Evolutionary conservation across 2,888 invertebrate species (phyloP).

Genomic region (Sycophila texana): DNA sequence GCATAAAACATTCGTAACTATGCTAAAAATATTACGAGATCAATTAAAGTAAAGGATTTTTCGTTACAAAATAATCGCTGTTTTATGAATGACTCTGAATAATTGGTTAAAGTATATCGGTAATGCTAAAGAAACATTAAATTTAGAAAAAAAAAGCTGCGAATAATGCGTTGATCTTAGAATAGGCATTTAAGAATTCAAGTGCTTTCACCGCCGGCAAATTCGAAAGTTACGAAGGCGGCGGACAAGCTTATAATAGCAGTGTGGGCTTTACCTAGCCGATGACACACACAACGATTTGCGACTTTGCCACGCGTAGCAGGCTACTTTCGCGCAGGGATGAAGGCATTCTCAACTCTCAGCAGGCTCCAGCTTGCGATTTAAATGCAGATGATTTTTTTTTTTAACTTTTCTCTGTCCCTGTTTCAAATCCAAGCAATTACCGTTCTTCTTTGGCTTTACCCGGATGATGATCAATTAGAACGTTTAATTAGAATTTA

Average conservation of each 20-base stretch:
- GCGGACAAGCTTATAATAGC: constrained; percentile 13
- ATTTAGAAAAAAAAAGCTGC: too few species aligned
- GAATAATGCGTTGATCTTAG: too few species aligned
- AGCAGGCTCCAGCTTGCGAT: constrained; percentile 63
- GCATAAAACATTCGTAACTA: too few species aligned
- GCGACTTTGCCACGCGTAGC: not conserved
- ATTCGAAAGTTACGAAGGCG: not conserved
- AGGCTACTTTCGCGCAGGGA: not conserved
- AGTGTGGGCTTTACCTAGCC: not conserved
- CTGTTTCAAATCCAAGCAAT: not conserved
- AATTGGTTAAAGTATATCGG: too few species aligned
- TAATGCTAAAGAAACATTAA: too few species aligned
- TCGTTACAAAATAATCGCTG: too few species aligned
- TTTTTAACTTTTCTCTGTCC: not conserved
- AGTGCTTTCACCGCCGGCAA: not conserved
- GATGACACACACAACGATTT: constrained; percentile 16
- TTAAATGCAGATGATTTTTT: constrained; percentile 1
- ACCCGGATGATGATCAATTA: too few species aligned
- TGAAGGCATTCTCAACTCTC: constrained; percentile 61
- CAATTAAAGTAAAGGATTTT: too few species aligned
- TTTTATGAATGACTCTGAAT: too few species aligned
- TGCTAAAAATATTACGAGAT: too few species aligned
- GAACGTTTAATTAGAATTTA: too few species aligned
- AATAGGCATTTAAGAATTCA: not conserved
- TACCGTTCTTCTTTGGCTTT: not conserved